A percentile compares a stretch with the other conserved stretches of the same genome.
Conservation (phyloP, 2,797 vertebrate species). For the Pelochelys cantorii region DNA sequence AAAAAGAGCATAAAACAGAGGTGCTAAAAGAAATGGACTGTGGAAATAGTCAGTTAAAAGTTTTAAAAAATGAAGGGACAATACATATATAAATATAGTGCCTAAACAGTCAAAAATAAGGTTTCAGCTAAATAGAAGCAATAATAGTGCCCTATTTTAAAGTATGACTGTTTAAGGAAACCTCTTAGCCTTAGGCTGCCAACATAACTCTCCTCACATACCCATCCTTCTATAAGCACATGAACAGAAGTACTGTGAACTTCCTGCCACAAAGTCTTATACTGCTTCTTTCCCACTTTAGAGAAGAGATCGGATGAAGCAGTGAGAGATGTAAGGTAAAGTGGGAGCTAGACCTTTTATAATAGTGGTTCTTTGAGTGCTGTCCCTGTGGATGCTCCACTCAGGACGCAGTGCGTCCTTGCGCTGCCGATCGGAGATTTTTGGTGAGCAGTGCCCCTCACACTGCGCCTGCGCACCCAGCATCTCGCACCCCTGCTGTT, state of each 20-base stretch:
- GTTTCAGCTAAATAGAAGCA: background rate
- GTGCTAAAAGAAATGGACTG: background rate
- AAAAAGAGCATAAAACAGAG: background rate
- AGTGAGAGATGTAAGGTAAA: background rate
- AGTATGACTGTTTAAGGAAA: background rate
- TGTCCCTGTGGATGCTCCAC: no score
- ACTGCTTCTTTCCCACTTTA: background rate
- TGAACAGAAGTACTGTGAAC: background rate
- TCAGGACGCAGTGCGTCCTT: no score
- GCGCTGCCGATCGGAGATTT: no score
- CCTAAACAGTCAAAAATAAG: background rate
- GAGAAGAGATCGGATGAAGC: background rate
- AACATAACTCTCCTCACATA: background rate
- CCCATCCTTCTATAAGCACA: background rate
- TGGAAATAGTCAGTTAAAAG: background rate
- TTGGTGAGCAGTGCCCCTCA: no score
- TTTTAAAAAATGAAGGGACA: background rate
- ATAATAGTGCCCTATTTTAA: background rate
- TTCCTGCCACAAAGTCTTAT: background rate
- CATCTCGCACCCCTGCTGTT: no score
- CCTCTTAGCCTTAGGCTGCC: constrained; percentile 1
- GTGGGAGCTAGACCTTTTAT: background rate
- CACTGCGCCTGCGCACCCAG: no score
- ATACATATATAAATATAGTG: background rate
- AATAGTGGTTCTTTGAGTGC: background rate